These are phyloP conservation scores for Pelochelys cantorii DNA, from an alignment of 2,797 vertebrate genomes.

Conservation along the genomic window DNA sequence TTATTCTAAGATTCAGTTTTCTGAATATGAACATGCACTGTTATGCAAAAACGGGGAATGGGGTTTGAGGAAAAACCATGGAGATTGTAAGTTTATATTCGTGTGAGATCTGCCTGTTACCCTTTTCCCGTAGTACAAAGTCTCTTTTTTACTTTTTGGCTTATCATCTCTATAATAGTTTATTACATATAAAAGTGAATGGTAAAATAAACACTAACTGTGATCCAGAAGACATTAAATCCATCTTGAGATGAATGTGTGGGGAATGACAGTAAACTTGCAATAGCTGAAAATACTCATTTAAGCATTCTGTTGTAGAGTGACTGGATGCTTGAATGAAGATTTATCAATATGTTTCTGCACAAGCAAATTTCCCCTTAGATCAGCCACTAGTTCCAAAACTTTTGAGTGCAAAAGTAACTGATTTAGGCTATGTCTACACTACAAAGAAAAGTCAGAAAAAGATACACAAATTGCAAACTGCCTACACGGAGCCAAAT, in stretches of 20 bases:
- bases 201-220: not conserved
- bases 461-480: no score
- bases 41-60: not conserved
- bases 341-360: not conserved
- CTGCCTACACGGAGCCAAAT: no score
- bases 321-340: not conserved
- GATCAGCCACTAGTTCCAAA: not conserved
- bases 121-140: not conserved
- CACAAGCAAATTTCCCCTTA: not conserved
- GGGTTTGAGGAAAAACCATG: not conserved
- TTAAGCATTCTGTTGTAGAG: not conserved
- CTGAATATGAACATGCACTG: not conserved
- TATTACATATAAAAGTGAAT: not conserved
- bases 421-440: not conserved
- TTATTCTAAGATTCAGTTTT: not conserved
- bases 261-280: not conserved
- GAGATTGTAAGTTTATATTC: not conserved
- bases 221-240: not conserved
- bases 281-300: constrained; percentile 31
- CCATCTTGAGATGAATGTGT: not conserved
- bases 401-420: not conserved
- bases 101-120: not conserved
- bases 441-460: no score
- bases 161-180: not conserved
- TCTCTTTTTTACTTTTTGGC: not conserved